Evolutionary conservation across 2,797 vertebrate genomes (phyloP).

Genomic region (Carcharodon carcharias): DNA sequence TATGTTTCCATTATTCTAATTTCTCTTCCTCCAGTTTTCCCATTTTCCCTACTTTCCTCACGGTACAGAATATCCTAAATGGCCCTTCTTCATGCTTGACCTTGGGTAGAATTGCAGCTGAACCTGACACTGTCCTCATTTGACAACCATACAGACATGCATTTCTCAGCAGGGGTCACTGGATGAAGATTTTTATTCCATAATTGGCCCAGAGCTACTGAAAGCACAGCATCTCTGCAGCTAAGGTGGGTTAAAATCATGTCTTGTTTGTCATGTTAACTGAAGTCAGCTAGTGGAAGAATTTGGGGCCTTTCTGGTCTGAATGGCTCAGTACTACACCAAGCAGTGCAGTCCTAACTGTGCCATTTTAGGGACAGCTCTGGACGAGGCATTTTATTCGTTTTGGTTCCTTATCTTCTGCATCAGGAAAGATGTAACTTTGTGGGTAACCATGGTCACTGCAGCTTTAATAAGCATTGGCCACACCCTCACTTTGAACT

Average conservation of each 20-base stretch:
- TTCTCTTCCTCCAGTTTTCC: neutral
- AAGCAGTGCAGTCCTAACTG: neutral
- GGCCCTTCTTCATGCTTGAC: neutral
- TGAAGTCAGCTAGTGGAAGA: neutral
- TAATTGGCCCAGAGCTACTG: neutral
- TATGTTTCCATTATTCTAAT: neutral
- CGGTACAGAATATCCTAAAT: neutral
- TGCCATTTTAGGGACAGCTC: neutral
- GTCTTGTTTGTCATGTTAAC: neutral
- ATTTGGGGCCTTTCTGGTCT: neutral
- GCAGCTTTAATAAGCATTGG: neutral
- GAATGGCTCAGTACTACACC: neutral
- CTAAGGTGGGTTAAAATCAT: neutral
- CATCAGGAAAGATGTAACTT: neutral
- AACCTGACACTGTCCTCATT: neutral
- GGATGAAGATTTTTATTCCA: neutral
- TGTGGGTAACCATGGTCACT: neutral
- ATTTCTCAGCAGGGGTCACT: neutral
- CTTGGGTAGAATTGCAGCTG: neutral
- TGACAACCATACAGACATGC: neutral
- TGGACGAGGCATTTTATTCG: neutral
- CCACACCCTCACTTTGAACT: neutral
- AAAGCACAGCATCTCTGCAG: neutral
- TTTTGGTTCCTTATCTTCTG: neutral
- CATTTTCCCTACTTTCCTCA: neutral